Evolutionary conservation across 2,888 invertebrate species (phyloP).

Genomic region (Dolichopus griseipennis): DNA sequence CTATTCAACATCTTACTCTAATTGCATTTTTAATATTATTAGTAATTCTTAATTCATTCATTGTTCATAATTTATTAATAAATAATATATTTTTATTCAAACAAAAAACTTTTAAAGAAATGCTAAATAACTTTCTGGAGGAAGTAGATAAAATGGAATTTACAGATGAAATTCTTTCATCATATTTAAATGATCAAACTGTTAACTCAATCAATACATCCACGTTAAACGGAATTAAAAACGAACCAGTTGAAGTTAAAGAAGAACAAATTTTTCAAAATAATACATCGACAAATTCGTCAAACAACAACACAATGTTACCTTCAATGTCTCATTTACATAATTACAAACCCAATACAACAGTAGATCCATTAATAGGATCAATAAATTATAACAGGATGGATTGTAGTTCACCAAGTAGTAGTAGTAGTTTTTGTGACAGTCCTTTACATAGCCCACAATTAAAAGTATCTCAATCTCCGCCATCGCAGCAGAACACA

Average conservation of each 20-base stretch:
- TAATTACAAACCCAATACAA: slow-evolving; percentile 29
- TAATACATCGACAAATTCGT: slow-evolving; percentile 17
- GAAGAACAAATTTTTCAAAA: slow-evolving; percentile 7
- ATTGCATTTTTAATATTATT: too few relatives aligned
- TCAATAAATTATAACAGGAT: slow-evolving; percentile 28
- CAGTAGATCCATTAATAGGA: slow-evolving; percentile 33
- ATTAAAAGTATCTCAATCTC: slow-evolving; percentile 21
- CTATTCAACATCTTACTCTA: too few relatives aligned
- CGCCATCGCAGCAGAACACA: slow-evolving; percentile 23
- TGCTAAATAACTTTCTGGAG: slow-evolving; percentile 36
- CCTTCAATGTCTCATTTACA: slow-evolving; percentile 20
- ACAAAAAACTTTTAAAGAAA: too few relatives aligned
- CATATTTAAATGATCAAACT: slow-evolving; percentile 23
- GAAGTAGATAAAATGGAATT: slow-evolving; percentile 35
- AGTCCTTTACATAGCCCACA: neutral
- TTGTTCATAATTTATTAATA: too few relatives aligned
- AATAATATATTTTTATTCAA: too few relatives aligned
- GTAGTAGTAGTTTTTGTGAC: slow-evolving; percentile 17
- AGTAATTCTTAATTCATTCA: too few relatives aligned
- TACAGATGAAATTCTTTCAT: slow-evolving; percentile 27
- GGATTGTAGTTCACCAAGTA: slow-evolving; percentile 18
- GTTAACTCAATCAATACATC: neutral
- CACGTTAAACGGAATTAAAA: slow-evolving; percentile 22
- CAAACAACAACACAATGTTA: neutral
- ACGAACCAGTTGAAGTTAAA: slow-evolving; percentile 25